These are phyloP conservation scores for Phortica okadai DNA, from an alignment of 2,888 invertebrate genomes.

Conservation along the genomic window DNA sequence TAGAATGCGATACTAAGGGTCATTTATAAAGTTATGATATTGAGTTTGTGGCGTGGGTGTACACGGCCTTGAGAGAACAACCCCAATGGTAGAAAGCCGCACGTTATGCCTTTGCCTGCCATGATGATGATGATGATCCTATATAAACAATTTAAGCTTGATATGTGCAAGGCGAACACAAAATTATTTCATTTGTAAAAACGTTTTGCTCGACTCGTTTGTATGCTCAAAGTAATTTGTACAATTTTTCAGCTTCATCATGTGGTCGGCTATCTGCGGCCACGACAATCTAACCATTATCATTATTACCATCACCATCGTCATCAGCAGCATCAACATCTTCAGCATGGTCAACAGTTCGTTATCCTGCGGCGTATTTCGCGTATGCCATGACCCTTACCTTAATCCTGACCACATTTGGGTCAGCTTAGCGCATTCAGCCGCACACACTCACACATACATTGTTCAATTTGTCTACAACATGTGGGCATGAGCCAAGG, in stretches of 20 bases:
- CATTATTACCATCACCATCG: constrained; percentile 45
- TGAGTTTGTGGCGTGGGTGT: constrained; percentile 42
- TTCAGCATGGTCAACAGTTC: constrained; percentile 49
- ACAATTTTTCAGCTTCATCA: constrained; percentile 70
- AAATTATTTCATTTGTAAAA: constrained; percentile 59
- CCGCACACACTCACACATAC: not conserved
- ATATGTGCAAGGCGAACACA: constrained; percentile 44
- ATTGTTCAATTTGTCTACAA: constrained; percentile 11
- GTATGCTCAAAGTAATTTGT: constrained; percentile 63
- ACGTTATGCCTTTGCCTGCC: constrained; percentile 5
- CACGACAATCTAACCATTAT: constrained; percentile 35
- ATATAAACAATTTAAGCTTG: constrained; percentile 54
- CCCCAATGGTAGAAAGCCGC: constrained; percentile 25
- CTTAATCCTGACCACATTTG: constrained; percentile 61
- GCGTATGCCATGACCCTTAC: constrained; percentile 27
- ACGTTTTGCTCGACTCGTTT: constrained; percentile 35
- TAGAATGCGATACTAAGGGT: constrained; percentile 66
- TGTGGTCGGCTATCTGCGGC: constrained; percentile 48
- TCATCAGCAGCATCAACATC: constrained; percentile 52
- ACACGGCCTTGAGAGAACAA: constrained; percentile 31
- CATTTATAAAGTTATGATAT: constrained; percentile 65
- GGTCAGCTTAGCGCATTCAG: constrained; percentile 18
- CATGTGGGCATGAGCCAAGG: constrained; percentile 16
- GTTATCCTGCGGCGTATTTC: constrained; percentile 56
- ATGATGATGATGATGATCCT: constrained; percentile 39